Evolutionary conservation across 2,888 invertebrate genomes (phyloP).

Genomic region (Siphlonurus alternatus): DNA sequence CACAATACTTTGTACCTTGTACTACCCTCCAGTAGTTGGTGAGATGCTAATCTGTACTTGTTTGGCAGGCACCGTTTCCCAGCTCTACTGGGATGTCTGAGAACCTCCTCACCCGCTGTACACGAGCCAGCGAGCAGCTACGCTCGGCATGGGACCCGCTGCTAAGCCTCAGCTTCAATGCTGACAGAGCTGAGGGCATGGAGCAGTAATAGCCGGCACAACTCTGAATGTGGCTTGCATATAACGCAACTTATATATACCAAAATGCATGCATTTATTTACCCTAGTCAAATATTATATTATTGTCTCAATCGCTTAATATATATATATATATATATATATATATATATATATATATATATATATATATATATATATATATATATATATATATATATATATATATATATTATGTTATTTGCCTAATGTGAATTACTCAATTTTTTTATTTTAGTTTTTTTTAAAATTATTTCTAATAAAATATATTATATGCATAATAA

Average conservation of each 20-base stretch:
- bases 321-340: no score
- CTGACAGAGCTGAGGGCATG: background rate
- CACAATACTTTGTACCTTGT: no score
- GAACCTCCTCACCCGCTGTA: slow-evolving; percentile 10
- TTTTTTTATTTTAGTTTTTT: no score
- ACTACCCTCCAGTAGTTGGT: no score
- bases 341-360: no score
- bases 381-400: no score
- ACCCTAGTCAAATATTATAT: background rate
- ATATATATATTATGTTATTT: no score
- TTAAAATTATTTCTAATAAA: no score
- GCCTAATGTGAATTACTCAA: no score
- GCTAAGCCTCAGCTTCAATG: background rate
- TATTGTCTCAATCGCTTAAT: no score
- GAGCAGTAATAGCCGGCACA: background rate
- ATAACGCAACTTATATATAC: background rate
- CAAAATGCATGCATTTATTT: background rate
- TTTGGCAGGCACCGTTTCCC: slow-evolving; percentile 5
- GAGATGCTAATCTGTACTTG: background rate
- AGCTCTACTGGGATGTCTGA: slow-evolving; percentile 5
- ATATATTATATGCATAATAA: no score
- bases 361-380: no score
- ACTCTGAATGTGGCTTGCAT: background rate
- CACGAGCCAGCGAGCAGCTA: slow-evolving; percentile 10
- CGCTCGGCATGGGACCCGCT: slow-evolving; percentile 11